These are phyloP conservation scores for Gobius niger DNA, from an alignment of 2,113 vertebrate species.

Conservation along the genomic window DNA sequence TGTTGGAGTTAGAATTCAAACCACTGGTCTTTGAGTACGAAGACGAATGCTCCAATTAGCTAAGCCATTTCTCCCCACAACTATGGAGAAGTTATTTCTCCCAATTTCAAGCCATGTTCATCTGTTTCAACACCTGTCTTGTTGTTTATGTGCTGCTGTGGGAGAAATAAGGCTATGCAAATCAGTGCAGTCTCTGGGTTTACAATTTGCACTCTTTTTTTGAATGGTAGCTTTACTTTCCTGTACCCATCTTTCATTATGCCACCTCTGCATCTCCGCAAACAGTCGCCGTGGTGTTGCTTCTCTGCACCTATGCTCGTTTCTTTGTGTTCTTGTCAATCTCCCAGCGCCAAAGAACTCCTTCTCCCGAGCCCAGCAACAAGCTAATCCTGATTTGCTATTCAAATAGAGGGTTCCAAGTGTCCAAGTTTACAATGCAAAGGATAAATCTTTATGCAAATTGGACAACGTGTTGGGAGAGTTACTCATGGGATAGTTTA, in stretches of 20 bases:
- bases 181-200: background rate
- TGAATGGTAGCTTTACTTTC: background rate
- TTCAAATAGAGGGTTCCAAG: background rate
- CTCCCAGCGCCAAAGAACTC: background rate
- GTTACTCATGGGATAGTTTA: slow-evolving; percentile 4
- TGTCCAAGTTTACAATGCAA: background rate
- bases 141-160: background rate
- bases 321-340: background rate
- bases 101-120: background rate
- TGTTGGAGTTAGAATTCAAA: too few species aligned
- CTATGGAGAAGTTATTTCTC: background rate
- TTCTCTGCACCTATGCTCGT: background rate
- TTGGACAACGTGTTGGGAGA: background rate
- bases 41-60: too few species aligned
- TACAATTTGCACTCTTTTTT: background rate
- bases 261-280: background rate
- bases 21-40: too few species aligned
- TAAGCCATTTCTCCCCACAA: too few species aligned
- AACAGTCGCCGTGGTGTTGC: background rate
- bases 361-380: background rate
- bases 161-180: background rate
- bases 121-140: background rate
- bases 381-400: background rate
- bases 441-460: background rate
- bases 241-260: background rate